Evolutionary conservation across 2,113 vertebrate genomes (phyloP).

Genomic region (Brachionichthys hirsutus): DNA sequence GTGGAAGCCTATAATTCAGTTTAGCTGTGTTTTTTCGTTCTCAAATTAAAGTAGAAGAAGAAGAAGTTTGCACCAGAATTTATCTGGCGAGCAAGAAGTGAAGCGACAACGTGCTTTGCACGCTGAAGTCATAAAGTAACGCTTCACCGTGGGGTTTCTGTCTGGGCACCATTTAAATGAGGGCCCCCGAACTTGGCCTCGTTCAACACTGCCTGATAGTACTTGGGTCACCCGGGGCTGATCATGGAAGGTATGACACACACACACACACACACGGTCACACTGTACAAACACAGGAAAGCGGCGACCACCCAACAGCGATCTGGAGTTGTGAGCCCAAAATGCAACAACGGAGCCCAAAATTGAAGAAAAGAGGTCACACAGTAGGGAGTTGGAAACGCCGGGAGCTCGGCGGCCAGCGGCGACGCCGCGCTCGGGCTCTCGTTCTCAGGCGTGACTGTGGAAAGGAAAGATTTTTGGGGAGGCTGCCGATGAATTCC

Average conservation of each 20-base stretch:
- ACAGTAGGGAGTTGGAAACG: conserved; percentile 30
- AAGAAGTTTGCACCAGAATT: conserved; percentile 12
- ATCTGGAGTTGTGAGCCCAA: conserved; percentile 59
- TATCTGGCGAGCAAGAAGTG: conserved; percentile 45
- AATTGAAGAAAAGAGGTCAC: conserved; percentile 60
- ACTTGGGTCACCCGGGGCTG: conserved; percentile 67
- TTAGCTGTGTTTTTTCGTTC: conserved; percentile 34
- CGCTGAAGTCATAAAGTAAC: conserved; percentile 67
- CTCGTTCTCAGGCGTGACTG: conserved; percentile 1
- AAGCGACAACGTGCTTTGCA: conserved; percentile 56
- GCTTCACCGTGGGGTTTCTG: conserved; percentile 67
- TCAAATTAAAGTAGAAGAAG: conserved; percentile 32
- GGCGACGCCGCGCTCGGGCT: neutral
- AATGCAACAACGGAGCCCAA: conserved; percentile 56
- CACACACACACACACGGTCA: conserved; percentile 53
- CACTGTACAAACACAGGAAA: conserved; percentile 64
- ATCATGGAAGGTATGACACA: conserved; percentile 69
- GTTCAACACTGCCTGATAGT: conserved; percentile 75
- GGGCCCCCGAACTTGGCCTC: conserved; percentile 74
- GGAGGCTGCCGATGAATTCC: conserved; percentile 33
- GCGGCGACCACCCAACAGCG: conserved; percentile 70
- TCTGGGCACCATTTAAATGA: conserved; percentile 77
- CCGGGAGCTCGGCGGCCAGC: conserved; percentile 24
- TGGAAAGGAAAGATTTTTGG: conserved; percentile 26
- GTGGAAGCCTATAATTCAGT: conserved; percentile 24